Conservation (phyloP, 2,888 invertebrate species). For the Steromphala cineraria region DNA sequence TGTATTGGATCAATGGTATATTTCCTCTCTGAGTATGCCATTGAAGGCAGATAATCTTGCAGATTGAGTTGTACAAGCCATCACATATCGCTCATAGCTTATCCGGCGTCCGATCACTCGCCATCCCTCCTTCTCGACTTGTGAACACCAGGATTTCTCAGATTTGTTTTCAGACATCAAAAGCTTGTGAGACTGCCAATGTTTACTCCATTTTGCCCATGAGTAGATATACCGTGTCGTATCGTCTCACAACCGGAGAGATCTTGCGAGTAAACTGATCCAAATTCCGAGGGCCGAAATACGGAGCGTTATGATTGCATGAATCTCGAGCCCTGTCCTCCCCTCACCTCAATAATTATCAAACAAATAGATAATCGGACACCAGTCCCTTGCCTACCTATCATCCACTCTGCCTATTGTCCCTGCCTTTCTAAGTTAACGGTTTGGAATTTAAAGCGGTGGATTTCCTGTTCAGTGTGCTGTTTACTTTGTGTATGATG, state of each 20-base stretch:
- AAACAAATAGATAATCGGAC: slow-evolving; percentile 12
- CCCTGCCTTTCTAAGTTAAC: slow-evolving; percentile 1
- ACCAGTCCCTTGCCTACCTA: background rate
- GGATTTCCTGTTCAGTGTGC: background rate
- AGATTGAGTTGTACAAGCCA: too few relatives aligned
- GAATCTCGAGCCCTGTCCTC: background rate
- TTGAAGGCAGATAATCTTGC: too few relatives aligned
- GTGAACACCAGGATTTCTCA: slow-evolving; percentile 5
- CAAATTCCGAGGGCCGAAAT: background rate
- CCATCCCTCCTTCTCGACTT: background rate
- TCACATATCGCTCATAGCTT: too few relatives aligned
- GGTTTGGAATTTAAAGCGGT: slow-evolving; percentile 3
- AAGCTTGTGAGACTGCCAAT: background rate
- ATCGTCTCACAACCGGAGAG: background rate
- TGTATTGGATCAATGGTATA: too few relatives aligned
- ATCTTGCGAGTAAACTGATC: background rate
- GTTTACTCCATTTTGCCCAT: background rate
- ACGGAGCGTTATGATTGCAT: background rate
- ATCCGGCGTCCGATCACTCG: background rate
- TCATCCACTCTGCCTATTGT: background rate
- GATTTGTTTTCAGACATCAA: slow-evolving; percentile 8
- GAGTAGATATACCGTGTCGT: background rate
- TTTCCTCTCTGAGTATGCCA: too few relatives aligned
- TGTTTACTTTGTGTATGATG: slow-evolving; percentile 18
- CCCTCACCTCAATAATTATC: slow-evolving; percentile 11